Evolutionary conservation across 1,140 invertebrate species (phyloP).

Genomic region (Calliopsis andreniformis): DNA sequence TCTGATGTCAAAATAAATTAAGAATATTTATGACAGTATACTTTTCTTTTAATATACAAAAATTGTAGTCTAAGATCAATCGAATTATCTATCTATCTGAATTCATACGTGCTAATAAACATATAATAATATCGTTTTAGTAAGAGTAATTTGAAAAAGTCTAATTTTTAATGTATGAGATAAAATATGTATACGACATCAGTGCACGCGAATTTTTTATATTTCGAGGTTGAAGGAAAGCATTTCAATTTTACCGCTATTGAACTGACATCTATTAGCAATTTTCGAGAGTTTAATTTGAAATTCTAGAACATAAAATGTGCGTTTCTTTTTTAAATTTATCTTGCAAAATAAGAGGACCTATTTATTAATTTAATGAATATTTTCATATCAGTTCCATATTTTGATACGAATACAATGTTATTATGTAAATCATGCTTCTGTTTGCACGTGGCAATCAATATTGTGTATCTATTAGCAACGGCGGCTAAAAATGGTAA

Average conservation of each 20-base stretch:
- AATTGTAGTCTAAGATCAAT: too few species aligned
- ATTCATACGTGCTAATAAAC: too few species aligned
- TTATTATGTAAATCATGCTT: neutral
- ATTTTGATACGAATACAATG: neutral
- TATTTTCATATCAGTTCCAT: neutral
- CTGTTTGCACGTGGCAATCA: neutral
- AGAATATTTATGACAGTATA: too few species aligned
- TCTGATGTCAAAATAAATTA: too few species aligned
- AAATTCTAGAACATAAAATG: neutral
- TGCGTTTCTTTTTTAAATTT: neutral
- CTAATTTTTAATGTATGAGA: too few species aligned
- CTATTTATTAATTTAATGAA: neutral
- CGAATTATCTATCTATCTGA: too few species aligned
- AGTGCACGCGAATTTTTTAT: neutral
- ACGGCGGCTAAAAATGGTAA: conserved; percentile 49
- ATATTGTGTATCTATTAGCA: conserved; percentile 35
- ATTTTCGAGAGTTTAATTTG: neutral
- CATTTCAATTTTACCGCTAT: neutral
- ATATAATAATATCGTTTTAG: too few species aligned
- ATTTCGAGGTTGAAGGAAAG: neutral
- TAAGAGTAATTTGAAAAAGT: too few species aligned
- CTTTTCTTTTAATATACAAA: too few species aligned
- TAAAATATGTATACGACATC: too few species aligned
- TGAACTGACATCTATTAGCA: conserved; percentile 1
- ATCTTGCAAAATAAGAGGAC: neutral